Conservation (phyloP, 2,113 vertebrate species). For the Rynchops niger region DNA sequence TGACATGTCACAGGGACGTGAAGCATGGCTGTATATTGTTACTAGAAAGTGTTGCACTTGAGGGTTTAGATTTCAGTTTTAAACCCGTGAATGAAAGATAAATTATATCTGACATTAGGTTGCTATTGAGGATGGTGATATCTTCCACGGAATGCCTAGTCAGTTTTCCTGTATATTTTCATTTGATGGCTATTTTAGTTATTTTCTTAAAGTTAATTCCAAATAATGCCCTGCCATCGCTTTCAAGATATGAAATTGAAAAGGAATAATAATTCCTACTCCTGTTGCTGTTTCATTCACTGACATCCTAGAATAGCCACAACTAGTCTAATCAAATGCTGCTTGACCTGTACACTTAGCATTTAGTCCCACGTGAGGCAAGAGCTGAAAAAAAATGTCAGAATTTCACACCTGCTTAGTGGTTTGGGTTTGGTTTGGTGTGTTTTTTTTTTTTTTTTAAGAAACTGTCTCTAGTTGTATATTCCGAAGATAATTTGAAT, state of each 20-base stretch:
- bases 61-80: not conserved
- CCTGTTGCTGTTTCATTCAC: not conserved
- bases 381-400: not conserved
- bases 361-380: not conserved
- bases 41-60: not conserved
- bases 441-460: not conserved
- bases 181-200: not conserved
- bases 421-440: no score
- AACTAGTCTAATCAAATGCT: not conserved
- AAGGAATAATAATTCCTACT: not conserved
- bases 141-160: not conserved
- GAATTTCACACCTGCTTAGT: not conserved
- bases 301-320: not conserved
- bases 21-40: not conserved
- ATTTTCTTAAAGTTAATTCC: not conserved
- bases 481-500: not conserved
- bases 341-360: not conserved
- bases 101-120: not conserved
- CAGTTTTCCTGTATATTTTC: not conserved
- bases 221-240: not conserved
- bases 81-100: not conserved
- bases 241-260: not conserved
- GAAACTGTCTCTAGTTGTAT: not conserved
- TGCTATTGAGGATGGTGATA: not conserved
- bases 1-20: rapidly evolving